These are phyloP conservation scores for Papilio helenus DNA, from an alignment of 1,140 invertebrate genomes.

Conservation along the genomic window DNA sequence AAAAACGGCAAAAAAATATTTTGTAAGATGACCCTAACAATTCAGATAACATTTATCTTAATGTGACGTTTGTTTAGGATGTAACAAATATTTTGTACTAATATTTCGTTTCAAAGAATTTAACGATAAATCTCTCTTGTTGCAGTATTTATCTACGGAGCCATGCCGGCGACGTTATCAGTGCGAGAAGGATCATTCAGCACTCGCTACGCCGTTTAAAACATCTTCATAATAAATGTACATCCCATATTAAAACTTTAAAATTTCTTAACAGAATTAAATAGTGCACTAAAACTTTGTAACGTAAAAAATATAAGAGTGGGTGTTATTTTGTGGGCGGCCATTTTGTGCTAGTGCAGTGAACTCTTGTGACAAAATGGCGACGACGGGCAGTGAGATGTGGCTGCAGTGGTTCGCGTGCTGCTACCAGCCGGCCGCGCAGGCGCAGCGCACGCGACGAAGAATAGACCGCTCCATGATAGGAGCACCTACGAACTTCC, in stretches of 20 bases:
- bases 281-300: neutral
- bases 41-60: constrained; percentile 21
- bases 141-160: constrained; percentile 67
- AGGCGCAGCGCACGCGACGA: constrained; percentile 85
- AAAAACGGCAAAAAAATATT: neutral
- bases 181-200: constrained; percentile 52
- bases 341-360: constrained; percentile 46
- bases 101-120: constrained; percentile 43
- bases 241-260: neutral
- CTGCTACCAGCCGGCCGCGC: constrained; percentile 88
- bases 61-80: constrained; percentile 25
- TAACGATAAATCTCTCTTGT: constrained; percentile 50
- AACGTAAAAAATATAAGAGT: neutral
- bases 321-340: constrained; percentile 48
- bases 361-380: constrained; percentile 81
- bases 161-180: constrained; percentile 67
- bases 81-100: constrained; percentile 1
- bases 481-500: constrained; percentile 94
- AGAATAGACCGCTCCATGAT: constrained; percentile 97
- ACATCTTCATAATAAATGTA: constrained; percentile 39
- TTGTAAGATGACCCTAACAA: neutral
- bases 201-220: constrained; percentile 29
- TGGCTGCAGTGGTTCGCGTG: constrained; percentile 94
- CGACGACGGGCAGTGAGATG: constrained; percentile 88
- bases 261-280: neutral